phyloP scores from a whole-genome alignment of 2,888 invertebrate genomes.

The Drosophila barbarae region DNA sequence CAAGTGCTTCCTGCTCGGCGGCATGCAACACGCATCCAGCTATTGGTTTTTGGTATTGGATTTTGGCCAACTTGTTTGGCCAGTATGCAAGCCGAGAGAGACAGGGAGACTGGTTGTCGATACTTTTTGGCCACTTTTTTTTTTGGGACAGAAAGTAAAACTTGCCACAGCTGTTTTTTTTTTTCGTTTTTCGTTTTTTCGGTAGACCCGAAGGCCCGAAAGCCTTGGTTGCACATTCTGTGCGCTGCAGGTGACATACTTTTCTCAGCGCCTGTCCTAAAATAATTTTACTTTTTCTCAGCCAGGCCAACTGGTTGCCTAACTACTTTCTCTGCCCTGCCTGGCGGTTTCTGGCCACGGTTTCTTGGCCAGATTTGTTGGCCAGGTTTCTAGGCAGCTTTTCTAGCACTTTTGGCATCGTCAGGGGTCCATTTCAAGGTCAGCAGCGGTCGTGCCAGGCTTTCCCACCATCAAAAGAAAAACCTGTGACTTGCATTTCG shows the following conservation, averaged over 20 bases:
- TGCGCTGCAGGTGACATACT: slow-evolving; percentile 65
- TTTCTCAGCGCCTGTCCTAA: slow-evolving; percentile 62
- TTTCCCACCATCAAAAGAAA: slow-evolving; percentile 30
- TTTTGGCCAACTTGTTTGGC: slow-evolving; percentile 60
- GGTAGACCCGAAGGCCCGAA: slow-evolving; percentile 9
- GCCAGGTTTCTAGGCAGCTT: slow-evolving; percentile 26
- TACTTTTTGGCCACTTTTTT: slow-evolving; percentile 8
- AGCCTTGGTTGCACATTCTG: slow-evolving; percentile 32
- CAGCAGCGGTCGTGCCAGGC: slow-evolving; percentile 33
- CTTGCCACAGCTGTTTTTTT: slow-evolving; percentile 43
- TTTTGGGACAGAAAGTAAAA: slow-evolving; percentile 68
- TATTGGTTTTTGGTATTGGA: slow-evolving; percentile 14
- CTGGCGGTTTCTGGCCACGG: slow-evolving; percentile 32
- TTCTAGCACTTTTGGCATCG: slow-evolving; percentile 12
- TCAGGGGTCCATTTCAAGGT: slow-evolving; percentile 58
- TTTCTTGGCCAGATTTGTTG: slow-evolving; percentile 12
- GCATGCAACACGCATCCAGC: slow-evolving; percentile 62
- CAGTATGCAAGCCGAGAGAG: slow-evolving; percentile 45
- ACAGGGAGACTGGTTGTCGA: slow-evolving; percentile 43
- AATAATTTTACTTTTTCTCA: slow-evolving; percentile 69
- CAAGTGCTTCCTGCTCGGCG: slow-evolving; percentile 68
- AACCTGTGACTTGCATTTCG: slow-evolving; percentile 40
- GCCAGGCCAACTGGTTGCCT: slow-evolving; percentile 55
- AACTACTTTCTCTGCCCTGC: slow-evolving; percentile 63
- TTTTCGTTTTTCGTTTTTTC: neutral